Base-by-base conservation (phyloP, 2,888 invertebrate species). In the Dasypolia templi region DNA sequence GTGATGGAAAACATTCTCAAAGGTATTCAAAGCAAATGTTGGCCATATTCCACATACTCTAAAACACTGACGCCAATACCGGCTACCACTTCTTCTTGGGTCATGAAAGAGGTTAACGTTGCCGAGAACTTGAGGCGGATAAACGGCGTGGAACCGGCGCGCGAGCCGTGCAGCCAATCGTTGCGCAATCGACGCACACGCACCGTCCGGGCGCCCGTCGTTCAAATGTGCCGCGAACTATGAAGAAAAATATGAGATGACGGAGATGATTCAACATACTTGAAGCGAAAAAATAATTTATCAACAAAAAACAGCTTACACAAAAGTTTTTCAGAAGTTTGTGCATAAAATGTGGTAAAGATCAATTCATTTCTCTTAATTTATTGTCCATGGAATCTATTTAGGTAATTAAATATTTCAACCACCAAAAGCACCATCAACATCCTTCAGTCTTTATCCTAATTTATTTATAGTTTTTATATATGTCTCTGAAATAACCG, bases 101-200 rank as follows among this genome's bases (percentile, higher is more conserved):
- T 86, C 84, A 86, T 89, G 90, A 94, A 93, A 88, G 91, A 94
- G 94, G 93, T 93, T 93, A 94, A 88, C 91, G 90, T 93, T 90
- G 92, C 95, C 94, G 88, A 94, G 95, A 95, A 95, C 95, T 95
- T 95, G 95, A 93, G 87, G 80, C 85, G 86, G 84, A 78, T 86
- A 90, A 88, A 73, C 90, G 90, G 89, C 89, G 88, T 89, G 89
- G 90, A 90, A 90, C 91, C 87, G 84, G 87, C 89, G 85, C 87
- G 83, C 86, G 85, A 87, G 86, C 89, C 70, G 69, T 88, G 88
- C 89, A 87, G 78, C 87, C 88, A 87, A 84, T 86, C 88, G 88
- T 95, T 95, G 93, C 94, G 94, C 94, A 95, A 95, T 90, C 86
- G 65, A 86, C 86, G 84, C 88, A 87, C 91, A 89, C 90, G 89